Base-by-base conservation (phyloP, 2,113 vertebrate species). In the Oostethus manadensis region DNA sequence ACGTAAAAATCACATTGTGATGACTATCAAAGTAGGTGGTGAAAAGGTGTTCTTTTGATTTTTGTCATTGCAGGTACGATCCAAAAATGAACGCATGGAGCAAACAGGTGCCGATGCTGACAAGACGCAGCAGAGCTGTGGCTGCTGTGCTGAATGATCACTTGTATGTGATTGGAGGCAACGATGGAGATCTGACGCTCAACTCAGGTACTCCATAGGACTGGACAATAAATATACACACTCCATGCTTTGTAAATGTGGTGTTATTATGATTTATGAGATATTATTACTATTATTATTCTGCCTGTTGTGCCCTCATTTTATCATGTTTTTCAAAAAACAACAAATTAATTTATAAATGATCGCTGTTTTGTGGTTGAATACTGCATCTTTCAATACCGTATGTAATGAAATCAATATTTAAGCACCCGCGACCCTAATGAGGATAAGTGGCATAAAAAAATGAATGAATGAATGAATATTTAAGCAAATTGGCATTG, bases 131-230 rank as follows among this genome's bases (percentile, higher is more conserved):
- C 23, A 42, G 81, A 48, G 80, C 89, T 0, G 71, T 40, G 8
- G 85, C 85, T 0, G 82, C 82, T 0, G 82, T 84, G 22, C 66
- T 91, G 56, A 69, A 51, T 3, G 81, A 84, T 4, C 66, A 77
- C 59, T 6, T 90, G 13, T 91, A 86, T 21, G 79, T 88, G 38
- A 71, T 88, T 0, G 87, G 85, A 8, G 88, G 84, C 15, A 85
- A 73, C 0, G 86, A 89, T 53, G 89, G 87, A 2, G 63, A 81
- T 10, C 66, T 29, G 35, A 59, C 79, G 10, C 65, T 88, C 9
- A 78, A 48, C 51, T 84, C 90, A 81, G 87, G 86, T 89, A 48
- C 62, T 1, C 13, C 38, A 42, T 42, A 13, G 13, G 38, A 14
- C 38, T 14, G 3, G 11, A 42, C 3, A 42, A 58, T 21, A 6